phyloP scores from a whole-genome alignment of 53 echinoderm and acorn worm genomes.

The Apostichopus leukothele region DNA sequence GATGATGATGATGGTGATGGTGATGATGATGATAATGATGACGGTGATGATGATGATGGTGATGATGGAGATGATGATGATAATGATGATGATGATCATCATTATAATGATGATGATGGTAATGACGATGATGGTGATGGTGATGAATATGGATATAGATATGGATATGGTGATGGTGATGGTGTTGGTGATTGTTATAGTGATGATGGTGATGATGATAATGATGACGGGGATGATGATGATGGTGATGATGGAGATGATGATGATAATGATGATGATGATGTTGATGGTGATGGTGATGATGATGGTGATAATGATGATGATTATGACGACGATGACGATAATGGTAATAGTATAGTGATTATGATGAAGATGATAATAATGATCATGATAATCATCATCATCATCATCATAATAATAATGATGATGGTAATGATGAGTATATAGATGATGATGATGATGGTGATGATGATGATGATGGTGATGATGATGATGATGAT shows the following conservation, averaged over 20 bases:
- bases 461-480: constrained; percentile 6
- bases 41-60: constrained; percentile 1
- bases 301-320: not conserved
- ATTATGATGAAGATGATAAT: no score
- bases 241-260: not conserved
- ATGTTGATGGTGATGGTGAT: constrained; percentile 29
- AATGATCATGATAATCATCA: no score
- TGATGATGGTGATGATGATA: no score
- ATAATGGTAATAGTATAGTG: not conserved
- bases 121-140: constrained; percentile 15
- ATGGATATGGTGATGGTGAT: no score
- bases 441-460: not conserved
- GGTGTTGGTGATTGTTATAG: no score
- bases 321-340: no score
- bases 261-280: constrained; percentile 37
- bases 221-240: no score
- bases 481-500: constrained; percentile 49
- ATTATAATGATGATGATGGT: constrained; percentile 19
- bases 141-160: not conserved
- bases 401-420: no score
- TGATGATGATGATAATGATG: constrained; percentile 11
- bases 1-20: constrained; percentile 15
- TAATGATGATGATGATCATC: constrained; percentile 34
- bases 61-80: constrained; percentile 17
- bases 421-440: not conserved